A percentile compares a stretch with the other conserved stretches of the same genome.
phyloP scores from a whole-genome alignment of 2,888 invertebrate species.

The Noctuana brunneofusca region DNA sequence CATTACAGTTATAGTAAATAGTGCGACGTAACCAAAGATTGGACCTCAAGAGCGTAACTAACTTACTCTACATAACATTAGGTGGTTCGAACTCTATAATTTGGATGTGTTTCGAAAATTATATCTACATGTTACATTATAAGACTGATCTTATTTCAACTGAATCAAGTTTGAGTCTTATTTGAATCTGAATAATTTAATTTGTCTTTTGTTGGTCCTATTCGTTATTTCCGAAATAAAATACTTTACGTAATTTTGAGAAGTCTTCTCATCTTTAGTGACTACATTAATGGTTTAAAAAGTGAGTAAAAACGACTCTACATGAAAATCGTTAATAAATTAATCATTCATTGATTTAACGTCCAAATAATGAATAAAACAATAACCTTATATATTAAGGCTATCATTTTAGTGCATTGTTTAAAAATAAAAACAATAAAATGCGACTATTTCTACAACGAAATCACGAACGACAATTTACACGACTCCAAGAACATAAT shows the following conservation, averaged over 20 bases:
- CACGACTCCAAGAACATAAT: conserved; percentile 56
- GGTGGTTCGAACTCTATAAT: background rate
- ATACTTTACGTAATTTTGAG: too few relatives aligned
- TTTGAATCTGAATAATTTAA: too few relatives aligned
- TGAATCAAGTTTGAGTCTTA: too few relatives aligned
- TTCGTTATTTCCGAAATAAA: too few relatives aligned
- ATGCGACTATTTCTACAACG: conserved; percentile 46
- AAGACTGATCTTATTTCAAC: too few relatives aligned
- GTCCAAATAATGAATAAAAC: conserved; percentile 5
- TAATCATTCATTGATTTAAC: background rate
- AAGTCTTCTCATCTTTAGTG: too few relatives aligned
- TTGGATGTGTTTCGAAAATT: background rate
- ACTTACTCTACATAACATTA: background rate
- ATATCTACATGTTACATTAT: too few relatives aligned
- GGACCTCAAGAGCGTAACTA: background rate
- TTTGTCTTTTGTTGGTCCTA: too few relatives aligned
- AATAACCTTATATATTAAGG: background rate
- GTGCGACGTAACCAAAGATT: background rate
- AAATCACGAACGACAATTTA: conserved; percentile 52
- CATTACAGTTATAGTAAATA: background rate
- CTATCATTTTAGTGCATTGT: conserved; percentile 30
- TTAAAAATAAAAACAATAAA: conserved; percentile 39
- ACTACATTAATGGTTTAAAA: background rate
- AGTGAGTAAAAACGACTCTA: background rate
- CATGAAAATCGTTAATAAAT: background rate